Evolutionary conservation across 37 sponge, comb jelly and placozoan genomes (phyloP).

Genomic region (Trichoplax adhaerens): DNA sequence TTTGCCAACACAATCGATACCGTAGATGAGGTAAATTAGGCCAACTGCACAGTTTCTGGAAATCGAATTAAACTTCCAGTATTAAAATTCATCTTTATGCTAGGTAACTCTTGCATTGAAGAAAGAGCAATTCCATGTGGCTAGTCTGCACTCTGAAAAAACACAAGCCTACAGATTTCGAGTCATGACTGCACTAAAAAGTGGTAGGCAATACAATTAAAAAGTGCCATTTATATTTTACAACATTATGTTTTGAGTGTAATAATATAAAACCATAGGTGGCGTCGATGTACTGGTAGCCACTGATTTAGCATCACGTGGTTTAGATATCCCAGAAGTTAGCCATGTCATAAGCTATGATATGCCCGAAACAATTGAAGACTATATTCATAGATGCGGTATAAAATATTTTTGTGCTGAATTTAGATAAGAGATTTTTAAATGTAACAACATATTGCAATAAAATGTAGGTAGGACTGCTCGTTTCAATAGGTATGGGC

Average conservation of each 20-base stretch:
- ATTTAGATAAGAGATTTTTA: background rate
- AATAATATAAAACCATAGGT: slow-evolving; percentile 2
- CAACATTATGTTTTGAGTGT: background rate
- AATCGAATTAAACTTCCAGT: too few species aligned
- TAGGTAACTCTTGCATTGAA: background rate
- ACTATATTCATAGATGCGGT: slow-evolving; percentile 29
- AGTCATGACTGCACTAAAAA: slow-evolving; percentile 12
- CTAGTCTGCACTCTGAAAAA: slow-evolving; percentile 26
- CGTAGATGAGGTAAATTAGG: slow-evolving; percentile 12
- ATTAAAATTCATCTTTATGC: too few species aligned
- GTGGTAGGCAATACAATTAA: background rate
- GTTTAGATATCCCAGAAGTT: slow-evolving; percentile 19
- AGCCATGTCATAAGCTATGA: slow-evolving; percentile 19
- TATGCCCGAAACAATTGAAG: slow-evolving; percentile 19
- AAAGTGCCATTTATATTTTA: background rate
- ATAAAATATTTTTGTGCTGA: background rate
- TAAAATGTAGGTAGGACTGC: slow-evolving; percentile 17
- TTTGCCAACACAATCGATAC: slow-evolving; percentile 13
- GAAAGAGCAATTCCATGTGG: slow-evolving; percentile 31
- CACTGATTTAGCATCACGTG: slow-evolving; percentile 27
- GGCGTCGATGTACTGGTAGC: slow-evolving; percentile 22
- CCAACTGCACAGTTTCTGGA: too few species aligned
- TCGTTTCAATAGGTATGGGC: slow-evolving; percentile 8
- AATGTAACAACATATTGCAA: background rate
- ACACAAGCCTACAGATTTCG: slow-evolving; percentile 6